Base-by-base conservation (phyloP, 2,888 invertebrate species). In the Dryococelus australis region DNA sequence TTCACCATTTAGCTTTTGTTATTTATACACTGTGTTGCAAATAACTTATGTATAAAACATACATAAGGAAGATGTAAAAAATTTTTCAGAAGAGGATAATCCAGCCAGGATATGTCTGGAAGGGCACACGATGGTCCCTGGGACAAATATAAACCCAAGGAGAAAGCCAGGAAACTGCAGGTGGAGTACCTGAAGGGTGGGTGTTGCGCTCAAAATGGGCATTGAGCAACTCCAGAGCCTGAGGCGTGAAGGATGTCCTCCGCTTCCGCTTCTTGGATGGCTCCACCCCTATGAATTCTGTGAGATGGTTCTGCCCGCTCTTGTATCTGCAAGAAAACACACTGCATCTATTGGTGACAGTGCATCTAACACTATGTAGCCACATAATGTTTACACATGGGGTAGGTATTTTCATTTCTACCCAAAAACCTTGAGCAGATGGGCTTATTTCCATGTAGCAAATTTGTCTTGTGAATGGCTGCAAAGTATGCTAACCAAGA, bases 141-240 rank as follows among this genome's bases (percentile, higher is more conserved):
- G 35, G 35, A 35, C 35, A 35, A 5, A 47, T 16, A 5, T 47
- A 1, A 47, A 47, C 47, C 16, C 47, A 13, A 13, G 47, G 47
- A 47, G 10, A 16, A 47, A 47, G 47, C 16, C 10, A 47, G 16
- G 16, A 13, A 47, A 47, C 16, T 47, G 16, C 16, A 47, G 0
- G 24, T 65, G 65, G 8, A 24, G 53, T 93, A 98, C 99, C 99
- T 93, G 99, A 98, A 78, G 99, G 99, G 95, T 99, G 99, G 87
- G 99, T 99, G 93, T 99, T 99, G 91, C 97, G 95, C 93, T 98
- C 98, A 92, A 99, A 99, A 93, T 99, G 98, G 88, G 97, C 97
- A 92, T 99, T 99, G 88, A 99, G 94, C 89, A 98, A 94, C 93
- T 99, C 99, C 91, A 99, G 93, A 24, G 99, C 99, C 92, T 98